phyloP scores from a whole-genome alignment of 2,888 invertebrate genomes.

The Phyto melanocephala region DNA sequence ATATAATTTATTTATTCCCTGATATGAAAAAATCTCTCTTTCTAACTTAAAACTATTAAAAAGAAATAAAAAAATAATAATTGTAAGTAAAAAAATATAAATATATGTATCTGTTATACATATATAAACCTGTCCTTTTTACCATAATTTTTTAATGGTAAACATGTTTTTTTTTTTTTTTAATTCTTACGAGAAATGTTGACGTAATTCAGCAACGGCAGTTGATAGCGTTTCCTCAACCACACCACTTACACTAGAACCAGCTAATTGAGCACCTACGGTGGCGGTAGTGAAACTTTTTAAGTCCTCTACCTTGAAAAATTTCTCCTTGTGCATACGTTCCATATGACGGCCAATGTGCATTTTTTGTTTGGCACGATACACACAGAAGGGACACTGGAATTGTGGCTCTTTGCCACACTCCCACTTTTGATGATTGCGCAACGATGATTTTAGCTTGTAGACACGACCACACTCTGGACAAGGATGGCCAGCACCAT shows the following conservation, averaged over 20 bases:
- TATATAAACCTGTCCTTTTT: conserved; percentile 13
- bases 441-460: conserved; percentile 90
- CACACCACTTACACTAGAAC: conserved; percentile 62
- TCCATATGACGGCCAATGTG: conserved; percentile 91
- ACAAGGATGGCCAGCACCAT: conserved; percentile 84
- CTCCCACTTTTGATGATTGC: conserved; percentile 92
- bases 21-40: conserved; percentile 63
- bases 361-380: conserved; percentile 91
- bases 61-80: conserved; percentile 20
- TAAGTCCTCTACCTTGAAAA: conserved; percentile 78
- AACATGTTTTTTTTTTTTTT: not conserved
- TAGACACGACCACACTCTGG: conserved; percentile 91
- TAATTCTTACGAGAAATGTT: conserved; percentile 74
- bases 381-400: conserved; percentile 90
- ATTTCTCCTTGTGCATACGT: conserved; percentile 87
- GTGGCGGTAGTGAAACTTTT: conserved; percentile 73
- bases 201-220: conserved; percentile 73
- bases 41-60: conserved; percentile 38
- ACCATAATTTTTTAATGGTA: conserved; percentile 10
- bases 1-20: conserved; percentile 60
- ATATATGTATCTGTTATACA: conserved; percentile 2
- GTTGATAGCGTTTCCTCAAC: conserved; percentile 64
- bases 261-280: conserved; percentile 59
- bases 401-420: conserved; percentile 92
- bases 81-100: conserved; percentile 23